phyloP scores from a whole-genome alignment of 53 echinoderm and acorn worm species.

The Zoroaster sp. region DNA sequence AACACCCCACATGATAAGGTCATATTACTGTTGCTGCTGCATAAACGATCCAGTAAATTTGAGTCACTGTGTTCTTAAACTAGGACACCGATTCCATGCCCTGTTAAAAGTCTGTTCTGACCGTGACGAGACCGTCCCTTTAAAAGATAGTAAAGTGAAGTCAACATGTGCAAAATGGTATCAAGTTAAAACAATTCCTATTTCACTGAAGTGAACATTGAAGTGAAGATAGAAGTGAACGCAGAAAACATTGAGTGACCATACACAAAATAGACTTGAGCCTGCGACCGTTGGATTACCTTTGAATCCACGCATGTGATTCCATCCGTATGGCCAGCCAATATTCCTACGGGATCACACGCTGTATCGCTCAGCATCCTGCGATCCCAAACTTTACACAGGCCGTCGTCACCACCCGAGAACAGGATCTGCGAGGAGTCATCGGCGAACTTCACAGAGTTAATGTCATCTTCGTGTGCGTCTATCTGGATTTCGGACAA shows the following conservation, averaged over 20 bases:
- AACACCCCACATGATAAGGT: too few species aligned
- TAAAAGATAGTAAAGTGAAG: not conserved
- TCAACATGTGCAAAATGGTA: not conserved
- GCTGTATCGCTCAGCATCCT: slow-evolving; percentile 75
- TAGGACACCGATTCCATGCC: too few species aligned
- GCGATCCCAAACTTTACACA: slow-evolving; percentile 97
- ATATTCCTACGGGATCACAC: slow-evolving; percentile 75
- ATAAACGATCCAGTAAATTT: too few species aligned
- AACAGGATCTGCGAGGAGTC: slow-evolving; percentile 85
- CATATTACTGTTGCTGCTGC: too few species aligned
- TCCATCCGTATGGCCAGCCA: slow-evolving; percentile 96
- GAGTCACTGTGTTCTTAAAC: too few species aligned
- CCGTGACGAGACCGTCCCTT: too few species aligned
- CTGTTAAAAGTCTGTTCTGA: too few species aligned
- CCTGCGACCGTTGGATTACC: too few species aligned
- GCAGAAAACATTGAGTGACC: too few species aligned
- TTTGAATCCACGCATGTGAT: slow-evolving; percentile 91
- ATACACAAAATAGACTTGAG: too few species aligned
- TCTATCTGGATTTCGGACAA: slow-evolving; percentile 66
- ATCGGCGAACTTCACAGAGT: slow-evolving; percentile 93
- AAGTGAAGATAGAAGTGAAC: too few species aligned
- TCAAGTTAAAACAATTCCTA: not conserved
- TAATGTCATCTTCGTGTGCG: slow-evolving; percentile 95
- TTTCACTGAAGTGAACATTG: not conserved
- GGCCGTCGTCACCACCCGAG: slow-evolving; percentile 94